Evolutionary conservation across 1,140 invertebrate species (phyloP).

Genomic region (Atta cephalotes): DNA sequence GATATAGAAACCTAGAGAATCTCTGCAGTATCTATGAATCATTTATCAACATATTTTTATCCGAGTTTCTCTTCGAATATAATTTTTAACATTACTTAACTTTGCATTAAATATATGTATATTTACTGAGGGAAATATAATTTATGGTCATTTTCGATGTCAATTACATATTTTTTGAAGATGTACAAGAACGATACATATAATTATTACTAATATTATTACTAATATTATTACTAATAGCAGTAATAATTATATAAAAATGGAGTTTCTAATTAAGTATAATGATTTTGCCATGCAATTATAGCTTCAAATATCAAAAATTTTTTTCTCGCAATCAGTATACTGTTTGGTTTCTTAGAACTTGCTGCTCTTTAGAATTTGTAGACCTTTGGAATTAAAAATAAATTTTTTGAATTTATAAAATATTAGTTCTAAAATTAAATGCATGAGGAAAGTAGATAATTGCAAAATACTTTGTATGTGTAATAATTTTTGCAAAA

Average conservation of each 20-base stretch:
- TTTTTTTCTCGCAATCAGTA: too few relatives aligned
- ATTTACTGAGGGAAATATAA: background rate
- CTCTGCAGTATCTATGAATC: background rate
- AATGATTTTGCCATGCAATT: too few relatives aligned
- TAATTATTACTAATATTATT: too few relatives aligned
- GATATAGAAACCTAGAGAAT: background rate
- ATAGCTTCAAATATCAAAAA: too few relatives aligned
- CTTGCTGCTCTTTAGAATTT: background rate
- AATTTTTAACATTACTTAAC: background rate
- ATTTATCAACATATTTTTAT: background rate
- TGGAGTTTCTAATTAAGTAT: too few relatives aligned
- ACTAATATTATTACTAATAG: too few relatives aligned
- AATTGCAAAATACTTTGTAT: background rate
- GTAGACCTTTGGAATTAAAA: background rate
- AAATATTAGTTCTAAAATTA: background rate
- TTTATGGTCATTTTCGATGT: too few relatives aligned
- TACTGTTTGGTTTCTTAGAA: background rate
- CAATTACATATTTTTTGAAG: too few relatives aligned
- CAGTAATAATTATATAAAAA: too few relatives aligned
- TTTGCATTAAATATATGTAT: background rate
- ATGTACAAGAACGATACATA: too few relatives aligned
- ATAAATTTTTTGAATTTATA: background rate
- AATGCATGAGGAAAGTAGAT: background rate
- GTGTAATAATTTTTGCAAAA: background rate
- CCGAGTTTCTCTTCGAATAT: background rate